Conservation (phyloP, 2,113 vertebrate genomes). For the Cichladusa arquata region DNA sequence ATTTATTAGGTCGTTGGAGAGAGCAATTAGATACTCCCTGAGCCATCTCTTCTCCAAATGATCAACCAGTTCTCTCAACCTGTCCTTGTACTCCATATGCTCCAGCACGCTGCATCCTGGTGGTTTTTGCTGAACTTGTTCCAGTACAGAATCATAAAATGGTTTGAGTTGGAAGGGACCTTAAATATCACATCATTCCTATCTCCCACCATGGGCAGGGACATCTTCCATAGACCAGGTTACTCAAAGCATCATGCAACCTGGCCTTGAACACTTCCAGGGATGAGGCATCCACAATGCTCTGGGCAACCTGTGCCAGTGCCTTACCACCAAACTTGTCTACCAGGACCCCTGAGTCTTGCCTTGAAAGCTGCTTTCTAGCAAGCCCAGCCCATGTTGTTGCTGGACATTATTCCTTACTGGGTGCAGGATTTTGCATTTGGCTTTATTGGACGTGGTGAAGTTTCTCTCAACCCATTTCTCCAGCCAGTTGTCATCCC, state of each 20-base stretch:
- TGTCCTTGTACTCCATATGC: background rate
- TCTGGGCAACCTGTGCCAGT: background rate
- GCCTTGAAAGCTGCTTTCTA: background rate
- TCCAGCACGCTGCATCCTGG: background rate
- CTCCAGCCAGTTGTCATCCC: background rate
- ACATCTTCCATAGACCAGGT: background rate
- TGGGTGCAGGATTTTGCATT: background rate
- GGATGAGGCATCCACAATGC: background rate
- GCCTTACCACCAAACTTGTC: background rate
- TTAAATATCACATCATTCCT: background rate
- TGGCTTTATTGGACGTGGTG: background rate
- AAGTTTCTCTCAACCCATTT: background rate
- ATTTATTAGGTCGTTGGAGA: background rate
- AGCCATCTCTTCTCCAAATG: background rate
- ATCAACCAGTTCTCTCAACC: background rate
- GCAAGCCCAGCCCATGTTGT: background rate
- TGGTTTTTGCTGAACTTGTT: background rate
- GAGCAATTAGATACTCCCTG: background rate
- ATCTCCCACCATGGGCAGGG: background rate
- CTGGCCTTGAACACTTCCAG: background rate
- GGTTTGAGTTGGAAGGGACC: background rate
- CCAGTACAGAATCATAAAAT: background rate
- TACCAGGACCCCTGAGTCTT: background rate
- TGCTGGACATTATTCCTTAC: background rate
- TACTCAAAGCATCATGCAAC: background rate